Base-by-base conservation (phyloP, 2,888 invertebrate species). In the Drosophila cyrtoloma region DNA sequence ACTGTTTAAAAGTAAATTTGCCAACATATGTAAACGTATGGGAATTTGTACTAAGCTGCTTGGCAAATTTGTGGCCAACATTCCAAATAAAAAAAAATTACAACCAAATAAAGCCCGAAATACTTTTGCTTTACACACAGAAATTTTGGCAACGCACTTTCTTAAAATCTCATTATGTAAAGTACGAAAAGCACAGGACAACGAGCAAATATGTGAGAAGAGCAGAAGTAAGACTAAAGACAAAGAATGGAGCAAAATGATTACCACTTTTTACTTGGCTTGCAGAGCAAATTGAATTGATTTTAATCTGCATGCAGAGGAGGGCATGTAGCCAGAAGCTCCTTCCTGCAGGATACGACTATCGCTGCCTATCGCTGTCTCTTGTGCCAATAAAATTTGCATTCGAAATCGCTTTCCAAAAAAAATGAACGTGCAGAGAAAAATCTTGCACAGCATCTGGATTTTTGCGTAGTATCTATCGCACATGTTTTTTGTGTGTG, bases 201-300 rank as follows among this genome's bases (percentile, higher is more conserved):
- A 37, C 28, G 33, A 26, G 30, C n/a, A 28, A 55, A 59, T 26
- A 55, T 42, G 53, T n/a, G 12, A 42, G 42, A 56, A 59, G 30
- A 26, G 55, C 19, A 5, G 32, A 33, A 33, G 52, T 64, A 79
- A 78, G 85, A 85, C 59, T 47, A 66, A 79, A 83, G 87, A 88
- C 80, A 89, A 84, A 89, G 80, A 78, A 65, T 68, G 62, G 58
- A 74, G 30, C 50, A 28, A 79, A 86, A 79, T 86, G 86, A 88
- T 86, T 83, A 83, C 90, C 89, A 88, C 84, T 90, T 88, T 88
- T 80, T 77, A 81, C 84, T 86, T 80, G 76, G 85, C 77, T 74
- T 77, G 75, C 77, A 75, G 16, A 39, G 84, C 90, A 90, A 87
- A 90, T 90, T 90, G 90, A 87, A 87, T 90, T 90, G 90, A 90